phyloP scores from a whole-genome alignment of 1,140 invertebrate genomes.

The Drosophila sp. region DNA sequence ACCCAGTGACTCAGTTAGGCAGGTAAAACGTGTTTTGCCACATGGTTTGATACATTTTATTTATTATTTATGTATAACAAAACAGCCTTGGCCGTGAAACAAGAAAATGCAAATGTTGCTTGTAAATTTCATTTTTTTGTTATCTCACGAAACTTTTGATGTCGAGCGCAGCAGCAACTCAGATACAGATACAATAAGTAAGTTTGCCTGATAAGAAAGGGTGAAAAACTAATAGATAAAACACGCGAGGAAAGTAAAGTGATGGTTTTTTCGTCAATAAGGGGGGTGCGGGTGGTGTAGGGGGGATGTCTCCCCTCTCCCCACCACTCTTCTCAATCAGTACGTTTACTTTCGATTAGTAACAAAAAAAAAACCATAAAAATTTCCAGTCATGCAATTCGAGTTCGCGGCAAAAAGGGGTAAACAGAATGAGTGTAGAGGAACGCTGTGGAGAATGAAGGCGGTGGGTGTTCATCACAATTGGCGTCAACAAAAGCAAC shows the following conservation, averaged over 20 bases:
- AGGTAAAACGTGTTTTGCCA: conserved; percentile 54
- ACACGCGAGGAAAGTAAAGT: not conserved
- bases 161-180: not conserved
- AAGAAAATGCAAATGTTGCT: conserved; percentile 34
- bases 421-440: too few relatives aligned
- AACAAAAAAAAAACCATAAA: conserved; percentile 18
- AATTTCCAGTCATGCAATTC: conserved; percentile 25
- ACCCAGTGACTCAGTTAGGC: conserved; percentile 56
- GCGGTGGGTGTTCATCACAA: conserved; percentile 1
- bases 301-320: not conserved
- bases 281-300: not conserved
- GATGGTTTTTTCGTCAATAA: not conserved
- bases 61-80: conserved; percentile 21
- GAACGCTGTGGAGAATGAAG: not conserved
- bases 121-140: conserved; percentile 36
- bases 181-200: conserved; percentile 10
- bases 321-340: conserved; percentile 27
- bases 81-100: conserved; percentile 50
- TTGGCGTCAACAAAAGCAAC: conserved; percentile 15
- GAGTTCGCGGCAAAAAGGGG: not conserved
- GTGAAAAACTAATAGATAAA: conserved; percentile 26
- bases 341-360: conserved; percentile 61
- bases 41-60: conserved; percentile 8
- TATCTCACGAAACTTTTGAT: conserved; percentile 20
- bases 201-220: conserved; percentile 30